These are phyloP conservation scores for Apamea crenata DNA, from an alignment of 2,888 invertebrate species.

Conservation along the genomic window DNA sequence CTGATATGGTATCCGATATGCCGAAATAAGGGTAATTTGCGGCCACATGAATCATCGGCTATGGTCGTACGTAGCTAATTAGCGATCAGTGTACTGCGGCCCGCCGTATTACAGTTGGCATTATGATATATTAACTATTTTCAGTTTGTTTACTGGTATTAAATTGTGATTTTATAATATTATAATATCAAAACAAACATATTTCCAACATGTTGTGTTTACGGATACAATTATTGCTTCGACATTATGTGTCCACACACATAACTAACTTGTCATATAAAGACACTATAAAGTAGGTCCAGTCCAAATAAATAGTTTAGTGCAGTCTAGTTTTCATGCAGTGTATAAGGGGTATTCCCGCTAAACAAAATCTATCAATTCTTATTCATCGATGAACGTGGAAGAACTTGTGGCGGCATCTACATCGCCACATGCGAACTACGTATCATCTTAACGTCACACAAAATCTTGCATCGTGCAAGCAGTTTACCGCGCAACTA, in stretches of 20 bases:
- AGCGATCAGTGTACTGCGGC: slow-evolving; percentile 3
- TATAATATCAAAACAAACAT: not conserved
- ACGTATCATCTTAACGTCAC: not conserved
- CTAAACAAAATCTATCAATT: not conserved
- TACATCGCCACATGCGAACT: not conserved
- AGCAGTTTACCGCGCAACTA: not conserved
- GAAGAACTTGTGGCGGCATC: not conserved
- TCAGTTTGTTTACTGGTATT: slow-evolving; percentile 6
- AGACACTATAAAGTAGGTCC: not conserved
- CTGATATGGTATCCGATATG: slow-evolving; percentile 19
- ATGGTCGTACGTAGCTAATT: slow-evolving; percentile 44
- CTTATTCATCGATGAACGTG: not conserved
- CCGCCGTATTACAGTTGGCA: slow-evolving; percentile 25
- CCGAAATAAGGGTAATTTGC: slow-evolving; percentile 40
- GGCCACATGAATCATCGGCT: slow-evolving; percentile 43
- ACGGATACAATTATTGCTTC: too few species aligned
- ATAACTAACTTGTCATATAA: not conserved
- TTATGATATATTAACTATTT: slow-evolving; percentile 37
- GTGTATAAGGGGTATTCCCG: too few species aligned
- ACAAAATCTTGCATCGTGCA: not conserved
- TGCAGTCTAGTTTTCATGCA: not conserved
- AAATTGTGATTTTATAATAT: not conserved
- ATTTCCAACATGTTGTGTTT: not conserved
- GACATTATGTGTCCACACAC: not conserved
- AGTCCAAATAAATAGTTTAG: not conserved